These are phyloP conservation scores for Cryptoblepharus egeriae DNA, from an alignment of 2,797 vertebrate species.

Conservation along the genomic window DNA sequence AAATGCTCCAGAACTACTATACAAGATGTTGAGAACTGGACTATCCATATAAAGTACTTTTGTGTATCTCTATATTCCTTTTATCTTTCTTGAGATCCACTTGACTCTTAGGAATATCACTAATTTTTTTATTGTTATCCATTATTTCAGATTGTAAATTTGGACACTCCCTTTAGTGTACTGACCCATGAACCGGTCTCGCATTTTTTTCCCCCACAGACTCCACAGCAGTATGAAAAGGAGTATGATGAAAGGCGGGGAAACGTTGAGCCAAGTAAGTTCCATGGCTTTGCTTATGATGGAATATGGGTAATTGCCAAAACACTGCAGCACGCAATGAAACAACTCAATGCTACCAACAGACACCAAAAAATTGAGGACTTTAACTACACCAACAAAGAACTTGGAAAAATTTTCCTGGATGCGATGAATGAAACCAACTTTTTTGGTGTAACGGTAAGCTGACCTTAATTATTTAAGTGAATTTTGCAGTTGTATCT, in stretches of 20 bases:
- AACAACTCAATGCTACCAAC: conserved; percentile 87
- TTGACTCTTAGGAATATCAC: not conserved
- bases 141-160: not conserved
- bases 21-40: not conserved
- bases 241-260: conserved; percentile 93
- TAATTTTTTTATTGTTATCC: conserved; percentile 18
- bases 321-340: conserved; percentile 94
- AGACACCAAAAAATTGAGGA: conserved; percentile 89
- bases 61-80: not conserved
- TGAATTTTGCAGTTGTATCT: not conserved
- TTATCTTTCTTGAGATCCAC: not conserved
- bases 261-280: conserved; percentile 95
- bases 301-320: conserved; percentile 99
- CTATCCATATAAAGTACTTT: not conserved
- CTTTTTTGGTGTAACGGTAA: conserved; percentile 97
- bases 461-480: conserved; percentile 58
- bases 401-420: conserved; percentile 94
- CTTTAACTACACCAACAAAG: conserved; percentile 94
- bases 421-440: conserved; percentile 99
- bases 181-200: not conserved
- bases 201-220: conserved; percentile 79
- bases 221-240: conserved; percentile 94
- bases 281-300: conserved; percentile 97
- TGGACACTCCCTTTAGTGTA: not conserved
- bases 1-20: too few relatives aligned